Conservation (phyloP, 2,888 invertebrate genomes). For the Heliconius aoede region DNA sequence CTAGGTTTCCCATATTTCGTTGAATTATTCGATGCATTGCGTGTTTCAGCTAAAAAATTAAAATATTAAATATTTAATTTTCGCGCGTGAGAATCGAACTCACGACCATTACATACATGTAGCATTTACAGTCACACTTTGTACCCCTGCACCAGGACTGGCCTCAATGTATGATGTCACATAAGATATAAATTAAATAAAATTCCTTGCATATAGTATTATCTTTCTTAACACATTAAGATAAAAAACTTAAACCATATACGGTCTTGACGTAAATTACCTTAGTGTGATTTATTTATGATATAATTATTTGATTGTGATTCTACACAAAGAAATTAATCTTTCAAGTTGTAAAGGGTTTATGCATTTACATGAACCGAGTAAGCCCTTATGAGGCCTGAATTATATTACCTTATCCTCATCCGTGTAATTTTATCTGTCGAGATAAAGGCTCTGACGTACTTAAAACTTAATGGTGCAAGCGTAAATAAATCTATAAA, state of each 20-base stretch:
- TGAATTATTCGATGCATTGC: too few species aligned
- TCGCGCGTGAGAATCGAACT: too few species aligned
- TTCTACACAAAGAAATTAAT: constrained; percentile 25
- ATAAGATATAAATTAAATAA: neutral
- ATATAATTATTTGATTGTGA: neutral
- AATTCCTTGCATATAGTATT: neutral
- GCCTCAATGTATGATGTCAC: neutral
- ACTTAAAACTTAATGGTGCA: constrained; percentile 1
- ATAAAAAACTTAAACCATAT: neutral
- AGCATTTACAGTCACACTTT: neutral
- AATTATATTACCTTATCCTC: constrained; percentile 39
- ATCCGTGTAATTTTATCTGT: constrained; percentile 40
- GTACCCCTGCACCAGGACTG: neutral
- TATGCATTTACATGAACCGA: constrained; percentile 26
- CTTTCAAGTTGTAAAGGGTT: constrained; percentile 6
- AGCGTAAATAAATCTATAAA: neutral
- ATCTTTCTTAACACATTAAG: neutral
- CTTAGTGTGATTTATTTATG: constrained; percentile 1
- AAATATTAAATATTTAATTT: too few species aligned
- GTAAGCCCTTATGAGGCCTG: constrained; percentile 22
- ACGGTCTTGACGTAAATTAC: neutral
- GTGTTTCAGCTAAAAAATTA: too few species aligned
- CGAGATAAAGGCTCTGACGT: constrained; percentile 32
- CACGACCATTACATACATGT: too few species aligned
- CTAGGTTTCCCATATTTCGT: too few species aligned